phyloP scores from a whole-genome alignment of 2,888 invertebrate species.

The Griposia aprilina region DNA sequence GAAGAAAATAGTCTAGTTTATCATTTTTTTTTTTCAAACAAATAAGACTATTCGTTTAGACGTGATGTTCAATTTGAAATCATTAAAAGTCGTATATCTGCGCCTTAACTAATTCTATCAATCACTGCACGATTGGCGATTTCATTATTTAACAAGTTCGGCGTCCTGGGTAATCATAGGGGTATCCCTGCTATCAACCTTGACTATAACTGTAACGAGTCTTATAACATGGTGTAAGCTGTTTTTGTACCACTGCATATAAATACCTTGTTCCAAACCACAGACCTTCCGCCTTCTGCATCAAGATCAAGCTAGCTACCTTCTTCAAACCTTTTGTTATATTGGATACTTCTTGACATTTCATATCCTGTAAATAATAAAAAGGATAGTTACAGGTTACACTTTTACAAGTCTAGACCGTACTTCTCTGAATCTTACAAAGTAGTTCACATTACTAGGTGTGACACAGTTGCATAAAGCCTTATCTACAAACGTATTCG shows the following conservation, averaged over 20 bases:
- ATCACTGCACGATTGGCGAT: not conserved
- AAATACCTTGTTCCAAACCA: not conserved
- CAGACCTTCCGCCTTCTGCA: not conserved
- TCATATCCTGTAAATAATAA: not conserved
- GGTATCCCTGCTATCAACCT: not conserved
- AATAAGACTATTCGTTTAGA: too few species aligned
- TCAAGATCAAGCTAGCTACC: too few species aligned
- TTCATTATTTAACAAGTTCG: not conserved
- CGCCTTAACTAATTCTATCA: not conserved
- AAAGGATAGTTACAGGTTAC: not conserved
- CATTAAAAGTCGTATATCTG: too few species aligned
- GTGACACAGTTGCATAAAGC: conserved; percentile 58
- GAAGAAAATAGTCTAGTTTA: too few species aligned
- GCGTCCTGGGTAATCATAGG: not conserved
- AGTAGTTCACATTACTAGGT: conserved; percentile 59
- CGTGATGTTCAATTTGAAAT: too few species aligned
- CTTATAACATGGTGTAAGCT: not conserved
- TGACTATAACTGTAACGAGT: not conserved
- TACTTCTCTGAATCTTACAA: conserved; percentile 33
- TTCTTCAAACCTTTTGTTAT: not conserved
- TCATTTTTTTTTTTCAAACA: too few species aligned
- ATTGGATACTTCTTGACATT: not conserved
- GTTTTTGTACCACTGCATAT: not conserved
- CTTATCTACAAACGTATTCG: conserved; percentile 56
- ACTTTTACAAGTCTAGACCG: not conserved